Evolutionary conservation across 2,888 invertebrate species (phyloP).

Genomic region (Amblyjoppa fuscipennis): DNA sequence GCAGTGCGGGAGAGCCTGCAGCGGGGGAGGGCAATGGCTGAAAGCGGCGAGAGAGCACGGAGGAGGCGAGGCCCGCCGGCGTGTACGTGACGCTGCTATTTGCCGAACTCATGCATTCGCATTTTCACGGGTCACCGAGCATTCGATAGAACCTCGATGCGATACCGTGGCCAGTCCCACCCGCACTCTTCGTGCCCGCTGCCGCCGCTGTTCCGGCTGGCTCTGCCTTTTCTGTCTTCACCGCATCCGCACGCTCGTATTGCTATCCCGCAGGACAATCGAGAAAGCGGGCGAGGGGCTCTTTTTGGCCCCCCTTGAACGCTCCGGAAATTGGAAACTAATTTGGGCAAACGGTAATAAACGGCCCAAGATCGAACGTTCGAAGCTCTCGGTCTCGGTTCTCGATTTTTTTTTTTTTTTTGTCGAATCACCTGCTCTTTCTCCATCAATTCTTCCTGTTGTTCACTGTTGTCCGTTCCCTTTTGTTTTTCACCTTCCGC

Average conservation of each 20-base stretch:
- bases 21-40: slow-evolving; percentile 44
- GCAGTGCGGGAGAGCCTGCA: slow-evolving; percentile 60
- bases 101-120: slow-evolving; percentile 81
- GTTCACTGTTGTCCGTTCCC: slow-evolving; percentile 21
- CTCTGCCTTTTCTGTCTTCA: slow-evolving; percentile 34
- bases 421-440: slow-evolving; percentile 17
- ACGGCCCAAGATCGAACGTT: slow-evolving; percentile 67
- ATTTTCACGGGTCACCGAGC: slow-evolving; percentile 82
- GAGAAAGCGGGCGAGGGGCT: neutral
- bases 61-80: slow-evolving; percentile 65
- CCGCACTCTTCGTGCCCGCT: slow-evolving; percentile 56
- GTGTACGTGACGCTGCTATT: slow-evolving; percentile 79
- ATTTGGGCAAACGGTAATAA: slow-evolving; percentile 78
- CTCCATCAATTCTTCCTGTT: slow-evolving; percentile 9
- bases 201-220: slow-evolving; percentile 22
- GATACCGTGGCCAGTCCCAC: slow-evolving; percentile 58
- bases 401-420: slow-evolving; percentile 34
- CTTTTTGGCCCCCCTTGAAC: slow-evolving; percentile 45
- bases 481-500: neutral
- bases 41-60: slow-evolving; percentile 57
- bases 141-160: slow-evolving; percentile 73
- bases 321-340: slow-evolving; percentile 76
- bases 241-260: slow-evolving; percentile 42
- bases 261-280: slow-evolving; percentile 52
- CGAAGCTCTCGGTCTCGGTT: slow-evolving; percentile 46